Base-by-base conservation (phyloP, 2,888 invertebrate species). In the Punctoribates punctum region DNA sequence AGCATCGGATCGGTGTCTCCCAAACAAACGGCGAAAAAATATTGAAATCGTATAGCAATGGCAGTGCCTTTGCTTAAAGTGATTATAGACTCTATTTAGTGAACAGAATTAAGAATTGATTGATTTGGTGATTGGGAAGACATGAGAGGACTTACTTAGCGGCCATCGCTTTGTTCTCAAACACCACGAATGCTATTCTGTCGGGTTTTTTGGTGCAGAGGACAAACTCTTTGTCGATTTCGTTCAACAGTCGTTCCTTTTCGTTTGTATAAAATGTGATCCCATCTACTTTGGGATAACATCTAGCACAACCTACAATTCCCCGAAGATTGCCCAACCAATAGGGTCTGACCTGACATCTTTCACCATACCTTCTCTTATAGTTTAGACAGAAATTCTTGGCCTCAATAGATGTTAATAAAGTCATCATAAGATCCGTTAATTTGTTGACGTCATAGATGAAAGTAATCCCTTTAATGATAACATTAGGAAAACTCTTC, bases 401-500 rank as follows among this genome's bases (percentile, higher is more conserved):
- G n/a, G 75, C 38, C 38, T 75, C 20, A 23, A 73, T 72, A 13
- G 48, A 9, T 51, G 27, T 67, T 8, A 23, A 38, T 11, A 67
- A 27, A 25, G 25, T 72, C n/a, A 20, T 4, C 29, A 38, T 38
- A n/a, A 9, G 23, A 57, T 8, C n/a, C 11, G 20, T 57, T 1
- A 2, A 20, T n/a, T 57, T 3, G 57, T 13, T 34, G 3, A 20
- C n/a, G 11, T 38, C 42, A 23, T 75, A 75, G n/a, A 70, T 25
- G 27, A 73, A 70, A 9, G 27, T 48, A 20, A 75, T 54, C 46
- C 46, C 70, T 27, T 38, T 75, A 15, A 75, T 70, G 13, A 20
- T 23, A 4, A 75, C 75, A n/a, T 15, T 25, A 2, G 38, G 42
- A 51, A 75, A 75, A 27, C 42, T 75, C n/a, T 73, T 27, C 67